Conservation (phyloP, 2,113 vertebrate species). For the Eubucco bourcierii region DNA sequence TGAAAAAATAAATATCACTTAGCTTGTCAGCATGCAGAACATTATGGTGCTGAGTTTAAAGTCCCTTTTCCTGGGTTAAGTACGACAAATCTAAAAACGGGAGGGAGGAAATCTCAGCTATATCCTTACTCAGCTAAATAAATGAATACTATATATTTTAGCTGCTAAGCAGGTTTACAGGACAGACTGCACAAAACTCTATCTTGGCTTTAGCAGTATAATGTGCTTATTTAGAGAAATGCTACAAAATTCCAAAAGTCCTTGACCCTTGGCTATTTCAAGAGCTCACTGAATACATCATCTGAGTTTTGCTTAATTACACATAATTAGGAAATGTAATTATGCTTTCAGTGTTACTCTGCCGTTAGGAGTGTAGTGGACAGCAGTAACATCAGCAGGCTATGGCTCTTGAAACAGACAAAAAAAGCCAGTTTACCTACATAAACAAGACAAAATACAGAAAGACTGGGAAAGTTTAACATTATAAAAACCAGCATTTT, state of each 20-base stretch:
- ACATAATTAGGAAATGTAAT: constrained; percentile 82
- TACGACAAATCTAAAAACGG: constrained; percentile 66
- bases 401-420: constrained; percentile 34
- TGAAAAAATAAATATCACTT: constrained; percentile 85
- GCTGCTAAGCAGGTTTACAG: constrained; percentile 64
- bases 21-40: constrained; percentile 79
- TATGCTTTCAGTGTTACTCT: constrained; percentile 72
- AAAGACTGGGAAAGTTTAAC: constrained; percentile 45
- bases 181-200: constrained; percentile 61
- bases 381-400: constrained; percentile 45
- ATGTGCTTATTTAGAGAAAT: constrained; percentile 76
- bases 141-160: constrained; percentile 75
- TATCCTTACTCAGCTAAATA: constrained; percentile 77
- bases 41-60: constrained; percentile 74
- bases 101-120: constrained; percentile 56
- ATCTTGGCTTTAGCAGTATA: constrained; percentile 58
- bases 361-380: constrained; percentile 73
- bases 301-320: constrained; percentile 83
- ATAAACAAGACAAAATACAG: constrained; percentile 41
- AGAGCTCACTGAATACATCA: constrained; percentile 77
- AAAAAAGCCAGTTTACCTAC: constrained; percentile 24
- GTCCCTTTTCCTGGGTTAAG: constrained; percentile 72
- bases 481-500: constrained; percentile 9
- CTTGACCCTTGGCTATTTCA: constrained; percentile 78
- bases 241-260: constrained; percentile 74